phyloP scores from a whole-genome alignment of 2,113 vertebrate genomes.

The Baryphthengus martii region DNA sequence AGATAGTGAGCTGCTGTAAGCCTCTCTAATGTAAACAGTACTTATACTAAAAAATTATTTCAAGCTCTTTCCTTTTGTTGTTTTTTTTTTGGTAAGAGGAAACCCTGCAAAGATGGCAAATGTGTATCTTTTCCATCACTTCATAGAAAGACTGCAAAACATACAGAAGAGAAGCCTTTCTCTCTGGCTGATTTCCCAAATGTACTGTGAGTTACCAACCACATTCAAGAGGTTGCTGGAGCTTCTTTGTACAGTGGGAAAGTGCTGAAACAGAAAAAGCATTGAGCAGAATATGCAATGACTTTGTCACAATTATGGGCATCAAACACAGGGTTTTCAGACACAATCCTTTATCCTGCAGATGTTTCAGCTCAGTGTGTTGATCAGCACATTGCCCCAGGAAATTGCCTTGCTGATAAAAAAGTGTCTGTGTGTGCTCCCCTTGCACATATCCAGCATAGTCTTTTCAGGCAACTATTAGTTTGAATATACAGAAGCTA shows the following conservation, averaged over 20 bases:
- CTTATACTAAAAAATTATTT: background rate
- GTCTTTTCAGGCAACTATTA: background rate
- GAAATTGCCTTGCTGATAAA: conserved; percentile 44
- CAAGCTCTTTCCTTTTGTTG: background rate
- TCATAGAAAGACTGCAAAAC: conserved; percentile 10
- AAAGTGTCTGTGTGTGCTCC: background rate
- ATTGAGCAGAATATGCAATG: conserved; percentile 38
- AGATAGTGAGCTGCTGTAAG: background rate
- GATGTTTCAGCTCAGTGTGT: conserved; percentile 38
- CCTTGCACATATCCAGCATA: background rate
- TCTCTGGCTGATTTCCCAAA: conserved; percentile 59
- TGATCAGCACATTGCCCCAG: conserved; percentile 51
- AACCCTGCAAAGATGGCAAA: conserved; percentile 6
- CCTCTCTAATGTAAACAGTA: background rate
- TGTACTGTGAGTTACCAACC: conserved; percentile 35
- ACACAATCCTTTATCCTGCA: conserved; percentile 50
- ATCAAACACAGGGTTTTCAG: conserved; percentile 57
- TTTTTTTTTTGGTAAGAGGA: background rate
- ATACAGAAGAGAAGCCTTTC: conserved; percentile 54
- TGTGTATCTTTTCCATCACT: conserved; percentile 6
- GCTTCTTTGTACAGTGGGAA: conserved; percentile 38
- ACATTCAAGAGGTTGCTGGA: conserved; percentile 47
- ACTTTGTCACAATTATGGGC: conserved; percentile 57
- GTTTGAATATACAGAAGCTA: background rate
- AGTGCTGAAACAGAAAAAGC: conserved; percentile 50